phyloP scores from a whole-genome alignment of 1,140 invertebrate genomes.

The Muscidifurax raptorellus region DNA sequence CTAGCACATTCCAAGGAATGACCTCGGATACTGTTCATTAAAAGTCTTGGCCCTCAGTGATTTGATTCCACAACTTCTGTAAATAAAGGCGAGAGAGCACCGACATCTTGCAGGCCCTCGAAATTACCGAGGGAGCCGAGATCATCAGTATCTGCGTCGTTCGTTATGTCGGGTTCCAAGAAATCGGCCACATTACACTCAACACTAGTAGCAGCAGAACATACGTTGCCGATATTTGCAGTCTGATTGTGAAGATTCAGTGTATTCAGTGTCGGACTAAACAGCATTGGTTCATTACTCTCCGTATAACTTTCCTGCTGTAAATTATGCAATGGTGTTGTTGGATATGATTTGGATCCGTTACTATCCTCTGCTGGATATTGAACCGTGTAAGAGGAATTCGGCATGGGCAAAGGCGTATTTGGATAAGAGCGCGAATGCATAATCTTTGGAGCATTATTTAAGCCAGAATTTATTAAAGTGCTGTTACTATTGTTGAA shows the following conservation, averaged over 20 bases:
- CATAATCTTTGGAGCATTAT: slow-evolving; percentile 60
- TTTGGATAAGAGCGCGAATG: slow-evolving; percentile 73
- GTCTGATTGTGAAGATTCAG: slow-evolving; percentile 63
- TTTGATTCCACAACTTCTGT: slow-evolving; percentile 73
- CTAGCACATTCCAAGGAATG: slow-evolving; percentile 23
- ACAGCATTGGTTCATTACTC: slow-evolving; percentile 71
- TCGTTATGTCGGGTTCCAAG: slow-evolving; percentile 65
- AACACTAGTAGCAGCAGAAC: slow-evolving; percentile 54
- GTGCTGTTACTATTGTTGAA: slow-evolving; percentile 31
- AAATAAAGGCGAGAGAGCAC: slow-evolving; percentile 71
- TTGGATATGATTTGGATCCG: slow-evolving; percentile 71
- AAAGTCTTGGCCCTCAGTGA: slow-evolving; percentile 59
- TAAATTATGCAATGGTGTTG: slow-evolving; percentile 69
- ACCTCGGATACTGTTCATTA: slow-evolving; percentile 42
- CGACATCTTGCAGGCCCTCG: slow-evolving; percentile 72
- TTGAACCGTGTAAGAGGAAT: slow-evolving; percentile 45
- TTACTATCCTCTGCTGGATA: slow-evolving; percentile 66
- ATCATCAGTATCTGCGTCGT: slow-evolving; percentile 67
- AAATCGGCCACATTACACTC: slow-evolving; percentile 69
- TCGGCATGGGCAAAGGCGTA: slow-evolving; percentile 69
- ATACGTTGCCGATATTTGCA: slow-evolving; percentile 23
- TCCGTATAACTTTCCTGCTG: slow-evolving; percentile 65
- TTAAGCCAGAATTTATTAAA: not conserved
- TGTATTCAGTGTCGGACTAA: slow-evolving; percentile 71
- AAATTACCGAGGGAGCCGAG: slow-evolving; percentile 70